phyloP scores from a whole-genome alignment of 1,140 invertebrate species.

The Mya arenaria region DNA sequence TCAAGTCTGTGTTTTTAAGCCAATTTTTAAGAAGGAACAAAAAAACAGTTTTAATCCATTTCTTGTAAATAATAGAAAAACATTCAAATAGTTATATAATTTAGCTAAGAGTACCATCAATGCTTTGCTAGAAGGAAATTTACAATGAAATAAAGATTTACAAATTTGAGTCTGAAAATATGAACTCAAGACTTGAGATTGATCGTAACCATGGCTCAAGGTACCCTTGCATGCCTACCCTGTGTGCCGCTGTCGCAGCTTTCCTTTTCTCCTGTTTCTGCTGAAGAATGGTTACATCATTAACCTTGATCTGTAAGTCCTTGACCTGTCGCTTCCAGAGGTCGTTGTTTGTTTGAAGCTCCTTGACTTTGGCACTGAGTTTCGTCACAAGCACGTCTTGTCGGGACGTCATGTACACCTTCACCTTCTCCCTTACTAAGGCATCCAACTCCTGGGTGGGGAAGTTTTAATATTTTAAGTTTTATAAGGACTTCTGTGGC shows the following conservation, averaged over 20 bases:
- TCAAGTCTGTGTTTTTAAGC: no score
- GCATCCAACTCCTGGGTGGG: slow-evolving; percentile 52
- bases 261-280: slow-evolving; percentile 69
- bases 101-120: no score
- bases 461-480: not conserved
- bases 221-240: no score
- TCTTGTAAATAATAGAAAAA: not conserved
- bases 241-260: slow-evolving; percentile 63
- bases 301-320: slow-evolving; percentile 67
- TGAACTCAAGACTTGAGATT: no score
- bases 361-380: slow-evolving; percentile 83
- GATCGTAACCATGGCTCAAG: no score
- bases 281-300: slow-evolving; percentile 66
- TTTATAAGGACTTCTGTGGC: not conserved
- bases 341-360: slow-evolving; percentile 64
- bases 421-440: slow-evolving; percentile 57
- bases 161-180: no score
- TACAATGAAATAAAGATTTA: no score
- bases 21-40: no score
- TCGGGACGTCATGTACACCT: slow-evolving; percentile 46
- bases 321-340: slow-evolving; percentile 69
- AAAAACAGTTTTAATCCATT: no score
- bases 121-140: no score
- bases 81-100: not conserved
- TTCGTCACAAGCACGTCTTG: slow-evolving; percentile 36